Evolutionary conservation across 2,113 vertebrate species (phyloP).

Genomic region (Machaerirhynchus nigripectus): DNA sequence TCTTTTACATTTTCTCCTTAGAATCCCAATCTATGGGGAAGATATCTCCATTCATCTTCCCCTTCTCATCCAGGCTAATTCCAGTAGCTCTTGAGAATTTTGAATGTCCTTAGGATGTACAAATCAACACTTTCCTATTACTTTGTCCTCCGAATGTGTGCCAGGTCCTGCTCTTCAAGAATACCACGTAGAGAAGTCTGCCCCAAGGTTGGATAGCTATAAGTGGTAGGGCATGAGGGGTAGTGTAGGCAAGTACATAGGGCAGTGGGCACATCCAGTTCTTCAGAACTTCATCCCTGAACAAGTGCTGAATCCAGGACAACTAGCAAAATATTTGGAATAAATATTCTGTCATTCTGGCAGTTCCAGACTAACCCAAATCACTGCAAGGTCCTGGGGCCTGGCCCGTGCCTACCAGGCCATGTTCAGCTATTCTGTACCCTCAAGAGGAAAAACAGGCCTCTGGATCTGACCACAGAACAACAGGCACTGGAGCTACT

Average conservation of each 20-base stretch:
- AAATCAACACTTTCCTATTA: not conserved
- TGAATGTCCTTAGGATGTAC: not conserved
- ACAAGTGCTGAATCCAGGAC: not conserved
- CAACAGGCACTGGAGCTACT: not conserved
- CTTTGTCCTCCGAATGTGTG: not conserved
- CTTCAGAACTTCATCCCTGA: not conserved
- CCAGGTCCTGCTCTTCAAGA: not conserved
- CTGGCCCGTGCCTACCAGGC: no score
- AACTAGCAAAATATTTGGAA: not conserved
- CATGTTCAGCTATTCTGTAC: not conserved
- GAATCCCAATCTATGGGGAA: not conserved
- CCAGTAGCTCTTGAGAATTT: not conserved
- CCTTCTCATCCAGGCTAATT: not conserved
- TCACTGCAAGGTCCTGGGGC: no score
- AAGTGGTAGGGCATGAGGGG: not conserved
- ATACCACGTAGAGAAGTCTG: not conserved
- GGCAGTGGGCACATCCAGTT: not conserved
- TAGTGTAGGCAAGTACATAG: not conserved
- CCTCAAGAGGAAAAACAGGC: not conserved
- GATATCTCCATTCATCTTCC: not conserved
- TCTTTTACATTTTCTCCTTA: not conserved
- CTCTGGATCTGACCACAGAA: not conserved
- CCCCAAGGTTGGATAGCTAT: no score
- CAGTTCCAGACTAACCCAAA: not conserved
- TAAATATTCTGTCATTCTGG: not conserved